phyloP scores from a whole-genome alignment of 2,113 vertebrate genomes.

The Brachyhypopomus gauderio region DNA sequence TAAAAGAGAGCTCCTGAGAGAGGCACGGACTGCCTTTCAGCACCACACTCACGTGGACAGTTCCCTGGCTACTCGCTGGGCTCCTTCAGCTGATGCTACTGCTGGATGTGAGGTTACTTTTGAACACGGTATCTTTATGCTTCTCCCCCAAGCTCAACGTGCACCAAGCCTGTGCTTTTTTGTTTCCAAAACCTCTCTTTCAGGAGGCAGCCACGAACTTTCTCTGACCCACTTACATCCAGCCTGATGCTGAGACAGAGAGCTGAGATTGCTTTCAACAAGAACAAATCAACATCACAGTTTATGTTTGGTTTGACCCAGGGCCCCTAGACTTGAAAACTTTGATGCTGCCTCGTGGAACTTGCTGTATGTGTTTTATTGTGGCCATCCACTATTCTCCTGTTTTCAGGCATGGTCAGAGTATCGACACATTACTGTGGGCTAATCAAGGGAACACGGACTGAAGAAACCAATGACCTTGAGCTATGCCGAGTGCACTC shows the following conservation, averaged over 20 bases:
- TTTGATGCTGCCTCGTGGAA: constrained; percentile 2
- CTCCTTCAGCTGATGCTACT: not conserved
- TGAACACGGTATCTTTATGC: not conserved
- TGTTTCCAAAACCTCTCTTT: not conserved
- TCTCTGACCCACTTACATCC: constrained; percentile 15
- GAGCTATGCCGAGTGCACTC: constrained; percentile 22
- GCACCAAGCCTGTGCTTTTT: not conserved
- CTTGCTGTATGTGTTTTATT: not conserved
- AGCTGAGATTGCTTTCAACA: not conserved
- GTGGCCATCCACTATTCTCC: not conserved
- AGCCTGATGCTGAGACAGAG: not conserved
- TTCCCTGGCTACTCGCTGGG: constrained; percentile 17
- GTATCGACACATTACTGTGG: not conserved
- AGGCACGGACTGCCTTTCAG: constrained; percentile 35
- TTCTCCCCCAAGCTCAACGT: not conserved
- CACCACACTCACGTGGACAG: constrained; percentile 41
- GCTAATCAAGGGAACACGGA: not conserved
- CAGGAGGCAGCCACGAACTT: not conserved
- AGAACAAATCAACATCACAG: constrained; percentile 18
- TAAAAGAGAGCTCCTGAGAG: constrained; percentile 2
- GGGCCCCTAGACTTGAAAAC: not conserved
- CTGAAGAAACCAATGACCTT: constrained; percentile 6
- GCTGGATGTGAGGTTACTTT: not conserved
- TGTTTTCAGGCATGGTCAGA: not conserved
- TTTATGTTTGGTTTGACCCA: not conserved